phyloP scores from a whole-genome alignment of 2,888 invertebrate species.

The Epirrhoe alternata region DNA sequence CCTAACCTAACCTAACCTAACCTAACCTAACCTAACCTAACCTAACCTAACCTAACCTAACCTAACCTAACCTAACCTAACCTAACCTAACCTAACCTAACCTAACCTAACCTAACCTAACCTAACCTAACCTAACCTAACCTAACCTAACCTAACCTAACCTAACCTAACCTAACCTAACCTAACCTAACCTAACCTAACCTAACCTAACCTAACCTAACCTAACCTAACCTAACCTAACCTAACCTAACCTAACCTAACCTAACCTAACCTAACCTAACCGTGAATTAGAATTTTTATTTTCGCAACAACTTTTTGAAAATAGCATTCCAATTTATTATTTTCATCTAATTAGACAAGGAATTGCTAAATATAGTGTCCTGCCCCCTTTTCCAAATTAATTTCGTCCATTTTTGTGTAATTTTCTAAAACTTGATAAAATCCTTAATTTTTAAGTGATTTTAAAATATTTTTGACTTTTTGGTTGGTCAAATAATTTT shows the following conservation, averaged over 20 bases:
- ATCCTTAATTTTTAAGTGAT: too few relatives aligned
- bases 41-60: conserved; percentile 1
- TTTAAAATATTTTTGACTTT: too few relatives aligned
- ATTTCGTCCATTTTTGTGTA: too few relatives aligned
- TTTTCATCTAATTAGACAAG: too few relatives aligned
- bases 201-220: conserved; percentile 1
- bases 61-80: conserved; percentile 1
- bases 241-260: conserved; percentile 1
- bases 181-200: conserved; percentile 1
- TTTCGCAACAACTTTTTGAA: too few relatives aligned
- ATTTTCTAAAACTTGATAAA: too few relatives aligned
- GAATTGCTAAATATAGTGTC: too few relatives aligned
- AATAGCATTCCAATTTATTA: too few relatives aligned
- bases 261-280: too few relatives aligned
- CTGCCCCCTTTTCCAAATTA: too few relatives aligned
- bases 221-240: conserved; percentile 1
- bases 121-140: conserved; percentile 1
- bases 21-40: conserved; percentile 1
- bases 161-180: conserved; percentile 1
- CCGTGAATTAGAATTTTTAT: too few relatives aligned
- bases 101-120: conserved; percentile 1
- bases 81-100: conserved; percentile 1
- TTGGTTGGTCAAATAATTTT: too few relatives aligned
- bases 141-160: conserved; percentile 1
- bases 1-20: conserved; percentile 1